Evolutionary conservation across 2,888 invertebrate species (phyloP).

Genomic region (Cerastoderma edule): DNA sequence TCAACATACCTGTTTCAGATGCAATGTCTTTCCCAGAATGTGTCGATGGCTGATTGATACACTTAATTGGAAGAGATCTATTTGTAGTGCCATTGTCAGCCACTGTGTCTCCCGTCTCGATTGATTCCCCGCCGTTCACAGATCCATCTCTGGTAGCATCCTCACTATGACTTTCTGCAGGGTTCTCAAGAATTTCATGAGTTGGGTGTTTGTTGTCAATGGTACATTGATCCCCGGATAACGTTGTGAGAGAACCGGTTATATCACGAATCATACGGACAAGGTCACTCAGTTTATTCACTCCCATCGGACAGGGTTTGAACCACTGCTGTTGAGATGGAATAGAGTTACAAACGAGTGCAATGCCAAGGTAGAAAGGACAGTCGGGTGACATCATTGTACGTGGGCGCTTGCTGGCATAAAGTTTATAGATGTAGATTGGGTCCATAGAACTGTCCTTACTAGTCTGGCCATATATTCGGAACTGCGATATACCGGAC

Average conservation of each 20-base stretch:
- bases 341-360: constrained; percentile 63
- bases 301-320: constrained; percentile 75
- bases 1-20: neutral
- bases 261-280: constrained; percentile 77
- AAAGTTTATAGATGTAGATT: constrained; percentile 74
- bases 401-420: constrained; percentile 70
- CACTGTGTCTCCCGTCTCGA: neutral
- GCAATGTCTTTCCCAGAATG: neutral
- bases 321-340: constrained; percentile 72
- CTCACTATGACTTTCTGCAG: neutral
- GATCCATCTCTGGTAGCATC: neutral
- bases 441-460: constrained; percentile 72
- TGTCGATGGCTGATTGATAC: neutral
- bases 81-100: neutral
- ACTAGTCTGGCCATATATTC: constrained; percentile 39
- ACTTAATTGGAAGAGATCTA: too few species aligned
- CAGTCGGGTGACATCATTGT: constrained; percentile 71
- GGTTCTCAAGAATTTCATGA: too few species aligned
- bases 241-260: constrained; percentile 65
- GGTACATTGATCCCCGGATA: neutral
- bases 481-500: constrained; percentile 39
- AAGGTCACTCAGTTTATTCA: constrained; percentile 78
- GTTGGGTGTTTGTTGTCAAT: neutral
- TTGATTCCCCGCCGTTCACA: neutral
- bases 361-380: constrained; percentile 76